Evolutionary conservation across 2,888 invertebrate genomes (phyloP), one percentile per base, ranked within the genome.

Genomic region (Cremastinae sp.): DNA sequence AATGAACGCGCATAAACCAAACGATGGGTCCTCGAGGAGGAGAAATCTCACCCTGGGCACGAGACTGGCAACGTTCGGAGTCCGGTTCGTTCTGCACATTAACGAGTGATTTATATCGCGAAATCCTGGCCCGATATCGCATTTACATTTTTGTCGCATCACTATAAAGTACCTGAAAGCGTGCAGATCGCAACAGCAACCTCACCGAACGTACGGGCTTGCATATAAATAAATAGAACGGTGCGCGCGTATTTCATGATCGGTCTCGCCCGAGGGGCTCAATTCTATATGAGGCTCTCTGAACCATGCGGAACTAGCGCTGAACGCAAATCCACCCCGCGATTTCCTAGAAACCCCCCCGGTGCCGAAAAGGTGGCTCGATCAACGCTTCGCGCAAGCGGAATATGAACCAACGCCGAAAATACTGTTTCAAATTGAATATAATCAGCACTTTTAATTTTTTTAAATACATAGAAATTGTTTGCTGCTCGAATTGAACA

Each of bases 71-170:
- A 47, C 22, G 69, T 56, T 20, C 54, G 49, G 49, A 51, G 74
- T 69, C 81, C 82, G 83, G 82, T 82, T 83, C 79, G 80, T 82
- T 86, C 83, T 83, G 83, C 87, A 83, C 88, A 88, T 88, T 88
- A 88, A 88, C 88, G 83, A 84, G 84, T 87, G 88, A 89, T 89
- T 89, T 89, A 89, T 88, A 84, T 84, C 84, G 76, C 80, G 82
- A 83, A 86, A 86, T 88, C 83, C 85, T 79, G 84, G 84, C 84
- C 28, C 85, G 88, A 88, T 87, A 86, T 88, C 87, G 85, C 87
- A 89, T 89, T 89, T 88, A 88, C 89, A 89, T 89, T 89, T 89
- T 89, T 89, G 86, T 87, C 87, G 87, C 86, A 87, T 88, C 88
- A 86, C 88, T 87, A 88, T 88, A 87, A 89, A 88, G 85, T 82